Evolutionary conservation across 2,888 invertebrate genomes (phyloP), one percentile per base, ranked within the genome.

Genomic region (Ceriagrion tenellum): DNA sequence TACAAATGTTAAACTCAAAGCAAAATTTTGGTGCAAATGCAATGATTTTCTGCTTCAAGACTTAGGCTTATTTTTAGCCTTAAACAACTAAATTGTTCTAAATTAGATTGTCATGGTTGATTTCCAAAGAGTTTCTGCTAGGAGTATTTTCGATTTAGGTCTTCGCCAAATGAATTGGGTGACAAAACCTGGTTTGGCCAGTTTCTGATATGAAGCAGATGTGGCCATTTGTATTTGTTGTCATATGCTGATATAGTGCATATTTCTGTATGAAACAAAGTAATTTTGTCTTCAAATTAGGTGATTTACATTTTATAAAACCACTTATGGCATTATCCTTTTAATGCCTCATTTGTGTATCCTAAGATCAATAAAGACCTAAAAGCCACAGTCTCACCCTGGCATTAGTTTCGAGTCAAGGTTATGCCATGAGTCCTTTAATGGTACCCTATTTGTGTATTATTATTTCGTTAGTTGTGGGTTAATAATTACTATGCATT

Each of bases 281-380:
- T 88, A 55, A 88, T 55, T 89, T 89, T 55, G 55, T 89, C 55
- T 89, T 55, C n/a, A 88, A 47, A 55, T n/a, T 47, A 55, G 55
- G 55, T 55, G n/a, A 55, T 26, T 89, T 55, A n/a, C 47, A n/a
- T 89, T 89, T 89, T 55, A 89, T 55, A 47, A 35, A 89, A 55
- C 55, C n/a, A 26, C 55, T n/a, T 55, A 18, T n/a, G 89, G 89
- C 47, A 55, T 89, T 89, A 55, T 40, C 2, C 13, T 89, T 55
- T 55, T n/a, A 89, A 55, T 89, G 47, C 55, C 55, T 89, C 55
- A 55, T 89, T 89, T 89, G 89, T 89, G 55, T 89, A 89, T 89
- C 23, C 89, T 89, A 89, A 89, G n/a, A 47, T 89, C 35, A 89
- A 89, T 89, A 89, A 89, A 89, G 89, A 55, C 55, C 55, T 89